phyloP scores from a whole-genome alignment of 2,888 invertebrate genomes.

The Drosophila silvestris region DNA sequence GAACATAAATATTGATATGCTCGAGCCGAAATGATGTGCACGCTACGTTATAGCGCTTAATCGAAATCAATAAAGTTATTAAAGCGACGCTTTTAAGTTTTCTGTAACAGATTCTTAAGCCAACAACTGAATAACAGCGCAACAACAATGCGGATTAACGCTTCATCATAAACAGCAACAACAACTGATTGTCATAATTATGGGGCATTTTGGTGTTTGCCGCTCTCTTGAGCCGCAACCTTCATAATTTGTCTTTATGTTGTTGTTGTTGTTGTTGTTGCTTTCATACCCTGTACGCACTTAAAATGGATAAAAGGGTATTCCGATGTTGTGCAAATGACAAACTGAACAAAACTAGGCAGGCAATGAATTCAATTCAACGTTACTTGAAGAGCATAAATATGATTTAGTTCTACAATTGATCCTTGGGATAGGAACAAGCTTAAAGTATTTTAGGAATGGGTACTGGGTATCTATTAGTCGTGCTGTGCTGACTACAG shows the following conservation, averaged over 20 bases:
- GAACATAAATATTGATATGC: slow-evolving; percentile 17
- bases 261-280: background rate
- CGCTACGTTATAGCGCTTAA: slow-evolving; percentile 76
- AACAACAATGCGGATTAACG: slow-evolving; percentile 77
- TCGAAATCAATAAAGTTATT: slow-evolving; percentile 81
- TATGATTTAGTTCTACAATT: background rate
- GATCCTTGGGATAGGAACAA: background rate
- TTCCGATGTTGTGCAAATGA: background rate
- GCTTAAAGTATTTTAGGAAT: background rate
- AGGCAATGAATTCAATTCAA: no score
- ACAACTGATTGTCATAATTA: slow-evolving; percentile 77
- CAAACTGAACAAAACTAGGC: no score
- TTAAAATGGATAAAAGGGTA: background rate
- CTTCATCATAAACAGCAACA: slow-evolving; percentile 71
- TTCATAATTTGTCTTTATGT: slow-evolving; percentile 1
- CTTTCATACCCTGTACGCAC: background rate
- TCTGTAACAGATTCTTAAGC: slow-evolving; percentile 79
- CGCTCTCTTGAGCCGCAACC: slow-evolving; percentile 55
- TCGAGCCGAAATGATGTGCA: slow-evolving; percentile 6
- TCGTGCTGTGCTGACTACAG: background rate
- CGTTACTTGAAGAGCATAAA: background rate
- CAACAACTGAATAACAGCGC: slow-evolving; percentile 69
- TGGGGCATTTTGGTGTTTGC: slow-evolving; percentile 77
- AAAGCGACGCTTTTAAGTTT: slow-evolving; percentile 79
- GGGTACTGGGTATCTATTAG: slow-evolving; percentile 1